Base-by-base conservation (phyloP, 2,888 invertebrate genomes). In the Piscicola geometra region DNA sequence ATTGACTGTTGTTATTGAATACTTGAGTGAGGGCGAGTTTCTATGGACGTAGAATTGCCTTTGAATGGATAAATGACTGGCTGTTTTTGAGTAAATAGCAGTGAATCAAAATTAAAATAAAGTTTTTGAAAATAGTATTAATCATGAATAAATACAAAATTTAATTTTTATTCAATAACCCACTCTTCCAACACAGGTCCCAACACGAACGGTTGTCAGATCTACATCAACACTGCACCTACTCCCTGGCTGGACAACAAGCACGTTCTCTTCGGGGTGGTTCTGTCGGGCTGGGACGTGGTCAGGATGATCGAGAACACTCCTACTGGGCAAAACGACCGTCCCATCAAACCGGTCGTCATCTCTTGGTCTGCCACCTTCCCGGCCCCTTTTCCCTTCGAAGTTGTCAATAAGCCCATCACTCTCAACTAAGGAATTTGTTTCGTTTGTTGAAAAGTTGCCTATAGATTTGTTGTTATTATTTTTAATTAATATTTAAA, bases 241-340 rank as follows among this genome's bases (percentile, higher is more conserved):
- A 75, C 75, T 32, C 75, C 75, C 1, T 75, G 75, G 75, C 28
- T 75, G 47, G 75, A 75, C 75, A 68, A 68, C 68, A 67, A 75
- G 50, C 75, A 75, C 68, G 75, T 75, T 21, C 41, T 75, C n/a
- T 75, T 75, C 50, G 75, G 75, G 18, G 64, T 66, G 50, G 75
- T 75, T 18, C 21, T 75, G n/a, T n/a, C 75, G 25, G 75, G 75
- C 28, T 47, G 30, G 68, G 75, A 68, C 68, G 75, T 93, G 0
- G 90, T 95, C 0, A 91, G 92, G 82, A 89, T 90, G 82, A 90
- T 95, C 79, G 95, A 95, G 85, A 90, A 90, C 78, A 88, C 88
- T 0, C 89, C 90, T 80, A 93, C 93, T 0, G 91, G 92, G 81
- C 69, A 60, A 0, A 41, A 71, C 0, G 93, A 94, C 83, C 87